Conservation (phyloP, 1,140 invertebrate genomes). For the Mactra quadrangularis region DNA sequence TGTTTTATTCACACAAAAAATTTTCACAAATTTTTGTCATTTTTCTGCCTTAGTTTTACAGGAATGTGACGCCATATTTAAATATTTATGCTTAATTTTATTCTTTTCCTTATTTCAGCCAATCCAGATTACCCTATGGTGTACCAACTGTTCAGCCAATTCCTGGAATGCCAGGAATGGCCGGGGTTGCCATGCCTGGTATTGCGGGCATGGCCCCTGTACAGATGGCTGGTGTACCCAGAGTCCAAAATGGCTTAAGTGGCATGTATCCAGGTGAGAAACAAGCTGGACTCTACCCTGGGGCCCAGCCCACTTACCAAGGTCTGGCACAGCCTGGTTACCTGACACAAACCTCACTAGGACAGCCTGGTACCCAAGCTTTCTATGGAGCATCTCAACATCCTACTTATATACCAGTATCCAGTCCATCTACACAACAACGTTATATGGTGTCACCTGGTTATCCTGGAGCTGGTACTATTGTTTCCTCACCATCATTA, state of each 20-base stretch:
- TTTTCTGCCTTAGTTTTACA: neutral
- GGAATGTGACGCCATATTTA: neutral
- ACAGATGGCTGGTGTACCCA: conserved; percentile 36
- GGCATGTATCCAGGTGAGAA: conserved; percentile 42
- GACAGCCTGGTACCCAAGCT: neutral
- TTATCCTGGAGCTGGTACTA: conserved; percentile 22
- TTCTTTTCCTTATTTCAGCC: conserved; percentile 20
- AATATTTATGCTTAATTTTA: conserved; percentile 15
- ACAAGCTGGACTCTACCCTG: conserved; percentile 26
- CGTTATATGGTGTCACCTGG: conserved; percentile 53
- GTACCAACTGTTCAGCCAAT: conserved; percentile 34
- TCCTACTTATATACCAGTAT: conserved; percentile 36
- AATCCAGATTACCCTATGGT: conserved; percentile 37
- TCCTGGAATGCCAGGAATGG: conserved; percentile 32
- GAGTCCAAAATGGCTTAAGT: conserved; percentile 45
- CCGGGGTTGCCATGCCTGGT: conserved; percentile 8
- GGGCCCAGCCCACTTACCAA: conserved; percentile 21
- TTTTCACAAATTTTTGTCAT: too few relatives aligned
- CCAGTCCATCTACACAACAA: conserved; percentile 40
- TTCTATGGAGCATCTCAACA: conserved; percentile 5
- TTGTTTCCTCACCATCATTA: conserved; percentile 36
- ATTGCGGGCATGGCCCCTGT: conserved; percentile 46
- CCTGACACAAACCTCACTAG: conserved; percentile 9
- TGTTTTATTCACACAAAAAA: too few relatives aligned
- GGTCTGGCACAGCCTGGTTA: conserved; percentile 32